Conservation (phyloP, 1,140 invertebrate genomes). For the Callitettix versicolor region DNA sequence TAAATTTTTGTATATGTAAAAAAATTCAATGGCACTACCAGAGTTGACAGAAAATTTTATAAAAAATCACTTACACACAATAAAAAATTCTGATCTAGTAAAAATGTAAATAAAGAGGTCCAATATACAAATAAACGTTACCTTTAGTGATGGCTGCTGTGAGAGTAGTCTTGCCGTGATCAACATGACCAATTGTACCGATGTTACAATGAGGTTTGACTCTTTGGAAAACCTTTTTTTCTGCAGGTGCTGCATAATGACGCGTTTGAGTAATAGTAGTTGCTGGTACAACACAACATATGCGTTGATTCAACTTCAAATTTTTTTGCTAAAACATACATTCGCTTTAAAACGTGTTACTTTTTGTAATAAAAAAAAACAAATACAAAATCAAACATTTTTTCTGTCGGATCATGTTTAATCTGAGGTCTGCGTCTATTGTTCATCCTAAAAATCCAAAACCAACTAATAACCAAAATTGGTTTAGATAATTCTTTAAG, state of each 20-base stretch:
- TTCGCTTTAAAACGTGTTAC: neutral
- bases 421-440: too few relatives aligned
- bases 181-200: conserved; percentile 98
- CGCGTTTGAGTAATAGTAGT: neutral
- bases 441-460: neutral
- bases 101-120: too few relatives aligned
- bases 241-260: conserved; percentile 33
- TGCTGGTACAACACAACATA: neutral
- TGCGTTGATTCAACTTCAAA: neutral
- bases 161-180: conserved; percentile 98
- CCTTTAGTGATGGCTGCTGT: conserved; percentile 95
- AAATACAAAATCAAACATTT: neutral
- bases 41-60: too few relatives aligned
- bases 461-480: neutral
- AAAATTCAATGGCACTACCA: too few relatives aligned
- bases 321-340: conserved; percentile 1
- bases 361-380: too few relatives aligned
- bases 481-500: neutral
- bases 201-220: conserved; percentile 96
- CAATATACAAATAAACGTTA: too few relatives aligned
- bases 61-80: too few relatives aligned
- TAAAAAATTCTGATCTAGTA: too few relatives aligned
- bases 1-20: too few relatives aligned
- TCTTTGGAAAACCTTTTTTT: conserved; percentile 63
- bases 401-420: neutral